These are phyloP conservation scores for Coenonympha glycerion DNA, from an alignment of 2,888 invertebrate genomes.

Conservation along the genomic window DNA sequence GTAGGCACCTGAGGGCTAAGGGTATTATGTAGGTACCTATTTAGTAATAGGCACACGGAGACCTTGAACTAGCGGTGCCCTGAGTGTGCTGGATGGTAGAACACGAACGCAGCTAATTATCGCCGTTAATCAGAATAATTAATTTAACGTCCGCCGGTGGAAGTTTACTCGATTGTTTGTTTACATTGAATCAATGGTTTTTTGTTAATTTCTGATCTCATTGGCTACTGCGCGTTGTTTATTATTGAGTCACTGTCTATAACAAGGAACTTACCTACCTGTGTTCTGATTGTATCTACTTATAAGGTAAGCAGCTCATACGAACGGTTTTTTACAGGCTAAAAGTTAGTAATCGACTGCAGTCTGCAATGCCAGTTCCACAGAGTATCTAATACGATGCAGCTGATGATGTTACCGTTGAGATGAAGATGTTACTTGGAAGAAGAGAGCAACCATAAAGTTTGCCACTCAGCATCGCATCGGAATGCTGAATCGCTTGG, in stretches of 20 bases:
- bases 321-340: no score
- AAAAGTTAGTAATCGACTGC: no score
- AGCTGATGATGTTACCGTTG: no score
- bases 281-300: neutral
- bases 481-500: no score
- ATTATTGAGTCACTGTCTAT: neutral
- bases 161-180: conserved; percentile 3
- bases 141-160: conserved; percentile 20
- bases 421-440: no score
- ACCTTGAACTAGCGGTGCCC: neutral
- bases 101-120: conserved; percentile 18
- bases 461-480: no score
- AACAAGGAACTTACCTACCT: neutral
- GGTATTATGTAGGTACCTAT: no score
- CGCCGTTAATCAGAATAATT: conserved; percentile 26
- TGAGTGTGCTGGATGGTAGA: neutral
- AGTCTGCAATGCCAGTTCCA: no score
- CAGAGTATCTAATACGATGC: no score
- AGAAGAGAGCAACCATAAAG: no score
- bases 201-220: conserved; percentile 6
- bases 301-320: no score
- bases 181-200: conserved; percentile 15
- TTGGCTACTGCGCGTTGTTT: neutral
- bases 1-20: no score
- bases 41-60: neutral